Conservation (phyloP, 1,140 invertebrate species). For the Ceratosolen fusciceps region DNA sequence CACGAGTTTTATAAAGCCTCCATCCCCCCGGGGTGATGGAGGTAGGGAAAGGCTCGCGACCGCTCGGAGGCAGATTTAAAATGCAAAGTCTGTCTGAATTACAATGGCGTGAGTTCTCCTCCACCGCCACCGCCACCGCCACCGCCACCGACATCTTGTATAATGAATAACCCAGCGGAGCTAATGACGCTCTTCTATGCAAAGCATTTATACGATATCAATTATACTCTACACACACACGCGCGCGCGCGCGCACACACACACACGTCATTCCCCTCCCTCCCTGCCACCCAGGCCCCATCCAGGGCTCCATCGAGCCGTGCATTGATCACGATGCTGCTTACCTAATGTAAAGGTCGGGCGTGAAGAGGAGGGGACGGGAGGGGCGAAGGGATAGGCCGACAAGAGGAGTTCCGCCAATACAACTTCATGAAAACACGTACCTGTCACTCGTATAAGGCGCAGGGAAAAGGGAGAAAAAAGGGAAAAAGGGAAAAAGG, state of each 20-base stretch:
- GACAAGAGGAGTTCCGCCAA: neutral
- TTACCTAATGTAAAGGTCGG: neutral
- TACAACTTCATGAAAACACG: conserved; percentile 18
- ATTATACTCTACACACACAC: too few species aligned
- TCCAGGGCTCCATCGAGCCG: too few species aligned
- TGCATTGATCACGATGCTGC: neutral
- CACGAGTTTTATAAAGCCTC: too few species aligned
- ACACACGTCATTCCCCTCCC: too few species aligned
- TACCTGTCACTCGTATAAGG: conserved; percentile 6
- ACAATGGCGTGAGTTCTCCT: too few species aligned
- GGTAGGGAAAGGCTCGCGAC: too few species aligned
- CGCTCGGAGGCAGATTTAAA: neutral
- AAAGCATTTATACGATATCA: neutral
- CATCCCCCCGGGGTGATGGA: too few species aligned
- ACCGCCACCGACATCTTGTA: too few species aligned
- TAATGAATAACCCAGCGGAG: neutral
- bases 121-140: too few species aligned
- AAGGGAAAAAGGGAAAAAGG: neutral
- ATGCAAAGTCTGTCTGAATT: neutral
- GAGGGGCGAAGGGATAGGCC: neutral
- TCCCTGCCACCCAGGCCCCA: too few species aligned
- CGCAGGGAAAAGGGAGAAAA: neutral
- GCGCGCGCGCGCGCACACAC: too few species aligned
- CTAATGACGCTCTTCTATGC: neutral
- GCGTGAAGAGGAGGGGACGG: too few species aligned